phyloP scores from a whole-genome alignment of 2,888 invertebrate genomes.

The Fragum fragum region DNA sequence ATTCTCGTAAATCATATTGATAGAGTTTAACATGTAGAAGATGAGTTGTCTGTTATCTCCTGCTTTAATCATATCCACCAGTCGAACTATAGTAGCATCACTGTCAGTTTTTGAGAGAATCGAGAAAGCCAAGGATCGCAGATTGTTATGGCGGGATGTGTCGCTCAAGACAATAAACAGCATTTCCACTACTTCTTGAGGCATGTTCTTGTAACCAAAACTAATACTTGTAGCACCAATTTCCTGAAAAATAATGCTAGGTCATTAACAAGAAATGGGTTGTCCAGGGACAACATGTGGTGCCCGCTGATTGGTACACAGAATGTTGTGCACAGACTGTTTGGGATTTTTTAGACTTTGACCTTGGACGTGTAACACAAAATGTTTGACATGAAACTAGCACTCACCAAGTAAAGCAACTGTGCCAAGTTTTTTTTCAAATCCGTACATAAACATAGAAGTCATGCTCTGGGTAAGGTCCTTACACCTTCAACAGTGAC shows the following conservation, averaged over 20 bases:
- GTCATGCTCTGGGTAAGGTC: no score
- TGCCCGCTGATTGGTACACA: no score
- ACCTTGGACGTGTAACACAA: no score
- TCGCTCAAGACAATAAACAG: slow-evolving; percentile 49
- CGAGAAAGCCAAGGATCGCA: slow-evolving; percentile 65
- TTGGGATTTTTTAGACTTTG: no score
- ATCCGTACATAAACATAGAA: no score
- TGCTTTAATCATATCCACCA: slow-evolving; percentile 43
- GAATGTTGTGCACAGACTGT: no score
- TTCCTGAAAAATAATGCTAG: slow-evolving; percentile 31
- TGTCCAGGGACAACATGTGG: no score
- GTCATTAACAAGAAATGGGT: no score
- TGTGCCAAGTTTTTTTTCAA: no score
- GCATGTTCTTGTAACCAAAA: slow-evolving; percentile 16
- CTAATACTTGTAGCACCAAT: background rate
- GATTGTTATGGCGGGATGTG: slow-evolving; percentile 27
- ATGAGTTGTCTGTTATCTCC: slow-evolving; percentile 60
- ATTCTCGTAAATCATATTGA: slow-evolving; percentile 64
- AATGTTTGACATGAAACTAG: no score
- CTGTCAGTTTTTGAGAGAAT: slow-evolving; percentile 60
- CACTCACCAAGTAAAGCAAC: no score
- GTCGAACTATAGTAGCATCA: slow-evolving; percentile 33
- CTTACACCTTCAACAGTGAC: no score
- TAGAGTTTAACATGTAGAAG: slow-evolving; percentile 64
- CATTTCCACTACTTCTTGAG: background rate